Evolutionary conservation across 2,888 invertebrate genomes (phyloP).

Genomic region (Carpatolechia fugitivella): DNA sequence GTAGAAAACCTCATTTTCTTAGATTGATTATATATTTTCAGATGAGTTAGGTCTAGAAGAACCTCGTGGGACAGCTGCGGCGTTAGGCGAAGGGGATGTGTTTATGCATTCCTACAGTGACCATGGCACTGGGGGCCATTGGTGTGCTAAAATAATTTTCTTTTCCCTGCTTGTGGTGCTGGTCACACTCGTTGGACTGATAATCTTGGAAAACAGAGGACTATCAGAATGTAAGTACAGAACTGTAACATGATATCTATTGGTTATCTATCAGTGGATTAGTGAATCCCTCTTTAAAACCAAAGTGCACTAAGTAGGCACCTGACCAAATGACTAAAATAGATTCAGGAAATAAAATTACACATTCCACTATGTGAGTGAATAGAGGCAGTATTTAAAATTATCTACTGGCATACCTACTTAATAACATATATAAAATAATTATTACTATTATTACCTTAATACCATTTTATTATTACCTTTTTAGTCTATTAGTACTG

Average conservation of each 20-base stretch:
- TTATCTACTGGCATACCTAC: too few relatives aligned
- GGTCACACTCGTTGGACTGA: conserved; percentile 85
- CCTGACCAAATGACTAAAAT: neutral
- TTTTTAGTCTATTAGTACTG: too few relatives aligned
- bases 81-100: conserved; percentile 82
- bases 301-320: neutral
- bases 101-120: conserved; percentile 89
- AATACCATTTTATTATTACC: too few relatives aligned
- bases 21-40: conserved; percentile 28
- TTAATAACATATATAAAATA: too few relatives aligned
- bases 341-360: too few relatives aligned
- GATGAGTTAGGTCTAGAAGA: conserved; percentile 72
- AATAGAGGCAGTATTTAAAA: too few relatives aligned
- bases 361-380: too few relatives aligned
- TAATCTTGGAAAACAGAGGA: conserved; percentile 89
- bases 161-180: conserved; percentile 86
- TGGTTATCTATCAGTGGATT: neutral
- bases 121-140: conserved; percentile 88
- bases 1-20: too few relatives aligned
- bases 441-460: too few relatives aligned
- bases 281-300: neutral
- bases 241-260: conserved; percentile 5
- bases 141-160: conserved; percentile 91
- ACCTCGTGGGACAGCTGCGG: conserved; percentile 69
- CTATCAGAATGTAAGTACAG: conserved; percentile 84